phyloP scores from a whole-genome alignment of 2,888 invertebrate genomes.

The Ommatoiulus sabulosus region DNA sequence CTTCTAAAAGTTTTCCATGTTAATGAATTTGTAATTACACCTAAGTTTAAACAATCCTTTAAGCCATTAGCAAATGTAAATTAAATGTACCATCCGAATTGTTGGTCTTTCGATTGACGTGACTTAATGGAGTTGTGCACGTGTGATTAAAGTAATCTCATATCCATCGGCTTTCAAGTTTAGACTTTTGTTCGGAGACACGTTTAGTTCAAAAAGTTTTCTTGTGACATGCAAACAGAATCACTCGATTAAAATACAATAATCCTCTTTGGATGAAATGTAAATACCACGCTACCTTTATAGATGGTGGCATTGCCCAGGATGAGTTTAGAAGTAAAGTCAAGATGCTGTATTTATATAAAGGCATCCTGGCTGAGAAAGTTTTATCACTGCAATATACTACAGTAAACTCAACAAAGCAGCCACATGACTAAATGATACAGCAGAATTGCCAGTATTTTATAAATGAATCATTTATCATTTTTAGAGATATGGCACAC shows the following conservation, averaged over 20 bases:
- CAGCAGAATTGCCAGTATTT: no score
- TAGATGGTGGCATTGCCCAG: no score
- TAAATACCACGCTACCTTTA: not conserved
- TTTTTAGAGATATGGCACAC: no score
- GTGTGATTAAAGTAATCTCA: not conserved
- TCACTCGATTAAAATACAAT: not conserved
- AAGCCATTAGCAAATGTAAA: conserved; percentile 9
- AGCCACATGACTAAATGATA: no score
- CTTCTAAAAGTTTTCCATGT: conserved; percentile 41
- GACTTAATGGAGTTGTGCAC: conserved; percentile 14
- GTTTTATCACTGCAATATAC: no score
- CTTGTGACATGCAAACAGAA: not conserved
- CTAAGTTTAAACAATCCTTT: conserved; percentile 32
- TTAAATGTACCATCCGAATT: not conserved
- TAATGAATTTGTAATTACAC: conserved; percentile 31
- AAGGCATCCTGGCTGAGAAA: no score
- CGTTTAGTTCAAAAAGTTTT: not conserved
- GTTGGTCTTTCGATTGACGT: not conserved
- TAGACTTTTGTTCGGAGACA: not conserved
- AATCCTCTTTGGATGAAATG: not conserved
- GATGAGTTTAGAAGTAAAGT: no score
- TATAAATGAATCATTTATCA: no score
- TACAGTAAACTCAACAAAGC: no score
- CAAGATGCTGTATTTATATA: no score
- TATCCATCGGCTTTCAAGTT: not conserved